Evolutionary conservation across 2,888 invertebrate genomes (phyloP), one percentile per base, ranked within the genome.

Genomic region (Himalopsyche kuldschensis): DNA sequence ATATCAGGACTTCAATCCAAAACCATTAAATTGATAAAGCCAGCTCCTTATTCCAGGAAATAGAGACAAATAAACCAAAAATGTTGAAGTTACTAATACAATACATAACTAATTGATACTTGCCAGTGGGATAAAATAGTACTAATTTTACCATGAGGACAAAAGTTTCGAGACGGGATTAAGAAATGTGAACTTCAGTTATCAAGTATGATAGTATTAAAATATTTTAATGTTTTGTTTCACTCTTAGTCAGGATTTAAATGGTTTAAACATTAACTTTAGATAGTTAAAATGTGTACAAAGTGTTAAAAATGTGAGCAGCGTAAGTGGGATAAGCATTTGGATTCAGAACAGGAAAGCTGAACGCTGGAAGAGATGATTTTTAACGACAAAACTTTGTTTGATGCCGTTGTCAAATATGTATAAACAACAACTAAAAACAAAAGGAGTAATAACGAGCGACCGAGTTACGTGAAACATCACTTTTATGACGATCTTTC

Each of bases 401-500:
- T 80, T 75, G 80, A 80, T 80, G 75, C 41, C 75, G 75, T 47
- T 80, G 80, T 75, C 75, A 75, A 80, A 75, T 75, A 46, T 75
- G 75, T 69, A 69, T 47, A 78, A 41, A 78, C 78, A 63, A 79
- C 79, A 79, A 82, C 79, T 63, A 75, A 78, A 82, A 82, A 82
- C 75, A 82, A 75, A 32, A 46, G 48, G 46, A 63, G 32, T 79
- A 82, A 82, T 55, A 79, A 79, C 75, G 75, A 78, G 31, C 41
- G 63, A 75, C 46, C 78, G 31, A 46, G 78, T 47, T 82, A 78
- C 82, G 82, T 82, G 82, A 69, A 79, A 48, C 55, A 69, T 75
- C 69, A 79, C 79, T 79, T 82, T 82, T 82, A 82, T 79, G 82
- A 78, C 41, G 82, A 82, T 35, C 41, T 78, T 79, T 75, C 75